Conservation (phyloP, 1,140 invertebrate species). For the Calosoma granatense region DNA sequence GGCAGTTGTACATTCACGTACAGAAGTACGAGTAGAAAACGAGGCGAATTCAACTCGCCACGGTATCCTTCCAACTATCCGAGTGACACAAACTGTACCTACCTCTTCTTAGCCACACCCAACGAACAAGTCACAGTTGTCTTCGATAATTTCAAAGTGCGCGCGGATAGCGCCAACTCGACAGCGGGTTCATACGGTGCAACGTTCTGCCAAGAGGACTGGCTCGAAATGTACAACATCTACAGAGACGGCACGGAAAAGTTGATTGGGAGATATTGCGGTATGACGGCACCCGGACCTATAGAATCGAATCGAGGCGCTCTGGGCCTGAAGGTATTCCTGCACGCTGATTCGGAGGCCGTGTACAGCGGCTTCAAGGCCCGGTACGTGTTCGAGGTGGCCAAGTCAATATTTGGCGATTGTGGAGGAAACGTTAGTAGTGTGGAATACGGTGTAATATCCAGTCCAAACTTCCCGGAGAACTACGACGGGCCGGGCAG, state of each 20-base stretch:
- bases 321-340: constrained; percentile 67
- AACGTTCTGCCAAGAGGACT: constrained; percentile 78
- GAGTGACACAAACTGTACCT: constrained; percentile 85
- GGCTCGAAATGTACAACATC: constrained; percentile 85
- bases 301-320: constrained; percentile 81
- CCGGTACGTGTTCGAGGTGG: constrained; percentile 76
- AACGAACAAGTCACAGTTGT: constrained; percentile 87
- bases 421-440: constrained; percentile 85
- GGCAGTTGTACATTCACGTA: constrained; percentile 88
- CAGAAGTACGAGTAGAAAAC: constrained; percentile 70
- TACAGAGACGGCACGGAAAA: constrained; percentile 69
- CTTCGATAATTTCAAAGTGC: constrained; percentile 87
- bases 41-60: constrained; percentile 90
- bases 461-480: constrained; percentile 75
- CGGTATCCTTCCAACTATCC: constrained; percentile 93
- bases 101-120: constrained; percentile 71
- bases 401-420: constrained; percentile 81
- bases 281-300: constrained; percentile 74
- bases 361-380: constrained; percentile 88
- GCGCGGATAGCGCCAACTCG: constrained; percentile 50
- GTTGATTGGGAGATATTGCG: constrained; percentile 78
- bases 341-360: constrained; percentile 71
- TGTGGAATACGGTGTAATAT: constrained; percentile 69
- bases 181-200: constrained; percentile 49
- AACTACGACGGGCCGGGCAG: constrained; percentile 70